These are phyloP conservation scores for Amphimallon solstitiale DNA, from an alignment of 2,888 invertebrate species.

Conservation along the genomic window DNA sequence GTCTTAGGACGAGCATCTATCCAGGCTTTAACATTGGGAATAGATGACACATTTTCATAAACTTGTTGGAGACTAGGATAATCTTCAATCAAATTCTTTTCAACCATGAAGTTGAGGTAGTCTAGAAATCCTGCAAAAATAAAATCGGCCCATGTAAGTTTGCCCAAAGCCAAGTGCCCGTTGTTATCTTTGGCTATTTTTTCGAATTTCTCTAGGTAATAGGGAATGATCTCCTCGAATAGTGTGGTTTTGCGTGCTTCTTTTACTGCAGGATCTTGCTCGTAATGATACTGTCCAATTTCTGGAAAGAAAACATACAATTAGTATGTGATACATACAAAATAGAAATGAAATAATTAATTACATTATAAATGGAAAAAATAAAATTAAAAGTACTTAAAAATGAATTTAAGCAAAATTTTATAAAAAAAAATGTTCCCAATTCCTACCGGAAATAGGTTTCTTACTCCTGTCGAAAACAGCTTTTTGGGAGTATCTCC, in stretches of 20 bases:
- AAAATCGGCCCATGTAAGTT: constrained; percentile 71
- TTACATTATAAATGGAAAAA: too few species aligned
- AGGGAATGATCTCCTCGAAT: constrained; percentile 67
- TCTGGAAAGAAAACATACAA: constrained; percentile 52
- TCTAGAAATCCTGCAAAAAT: constrained; percentile 69
- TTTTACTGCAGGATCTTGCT: constrained; percentile 65
- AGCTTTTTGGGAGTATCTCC: too few species aligned
- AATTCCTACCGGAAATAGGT: too few species aligned
- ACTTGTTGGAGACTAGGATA: constrained; percentile 69
- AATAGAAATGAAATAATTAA: too few species aligned
- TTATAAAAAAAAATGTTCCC: too few species aligned
- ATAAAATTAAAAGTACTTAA: too few species aligned
- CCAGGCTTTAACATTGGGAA: constrained; percentile 73
- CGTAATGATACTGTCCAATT: constrained; percentile 67
- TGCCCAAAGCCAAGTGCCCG: constrained; percentile 68
- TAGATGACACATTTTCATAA: constrained; percentile 66
- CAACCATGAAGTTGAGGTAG: constrained; percentile 69
- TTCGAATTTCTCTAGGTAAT: constrained; percentile 68
- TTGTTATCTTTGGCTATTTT: constrained; percentile 68
- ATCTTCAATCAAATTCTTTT: constrained; percentile 67
- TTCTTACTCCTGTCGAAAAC: too few species aligned
- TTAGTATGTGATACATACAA: too few species aligned
- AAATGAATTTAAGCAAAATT: too few species aligned
- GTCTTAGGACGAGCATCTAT: constrained; percentile 68
- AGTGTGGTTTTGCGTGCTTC: constrained; percentile 63